These are phyloP conservation scores for Drosophila bifasciata DNA, from an alignment of 1,140 invertebrate species.

Conservation along the genomic window DNA sequence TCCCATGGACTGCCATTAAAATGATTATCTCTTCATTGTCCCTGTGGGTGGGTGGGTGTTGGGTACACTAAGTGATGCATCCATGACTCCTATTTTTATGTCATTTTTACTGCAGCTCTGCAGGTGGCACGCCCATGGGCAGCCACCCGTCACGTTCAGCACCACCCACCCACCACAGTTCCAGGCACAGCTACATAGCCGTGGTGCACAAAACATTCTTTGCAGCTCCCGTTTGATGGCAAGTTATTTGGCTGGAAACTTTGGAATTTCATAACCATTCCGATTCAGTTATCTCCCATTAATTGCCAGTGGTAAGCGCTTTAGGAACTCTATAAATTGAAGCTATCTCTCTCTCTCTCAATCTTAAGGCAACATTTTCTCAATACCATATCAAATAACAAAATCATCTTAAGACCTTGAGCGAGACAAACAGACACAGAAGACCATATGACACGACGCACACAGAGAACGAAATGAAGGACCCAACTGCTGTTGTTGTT, in stretches of 20 bases:
- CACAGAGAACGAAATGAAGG: neutral
- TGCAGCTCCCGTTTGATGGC: too few relatives aligned
- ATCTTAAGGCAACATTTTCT: neutral
- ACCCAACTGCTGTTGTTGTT: conserved; percentile 42
- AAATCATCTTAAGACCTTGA: conserved; percentile 39
- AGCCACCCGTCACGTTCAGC: conserved; percentile 1
- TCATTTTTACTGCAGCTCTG: conserved; percentile 55
- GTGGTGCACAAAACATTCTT: too few relatives aligned
- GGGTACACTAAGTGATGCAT: conserved; percentile 45
- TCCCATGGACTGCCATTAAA: conserved; percentile 41
- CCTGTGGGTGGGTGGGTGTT: conserved; percentile 28
- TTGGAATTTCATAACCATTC: too few relatives aligned
- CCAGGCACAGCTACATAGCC: conserved; percentile 2
- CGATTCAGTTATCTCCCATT: too few relatives aligned
- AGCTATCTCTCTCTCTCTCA: neutral
- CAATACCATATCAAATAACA: conserved; percentile 36
- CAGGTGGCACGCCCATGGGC: conserved; percentile 21
- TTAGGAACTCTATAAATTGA: neutral
- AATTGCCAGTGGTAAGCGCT: too few relatives aligned
- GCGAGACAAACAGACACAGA: neutral
- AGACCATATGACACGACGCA: conserved; percentile 41
- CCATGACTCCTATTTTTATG: conserved; percentile 58
- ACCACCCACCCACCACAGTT: conserved; percentile 1
- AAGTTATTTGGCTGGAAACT: too few relatives aligned
- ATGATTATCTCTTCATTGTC: conserved; percentile 50